Percentiles rank a stretch among this genome's conserved stretches.
Conservation (phyloP, 2,888 invertebrate species). For the Onthophagus sagittarius region DNA sequence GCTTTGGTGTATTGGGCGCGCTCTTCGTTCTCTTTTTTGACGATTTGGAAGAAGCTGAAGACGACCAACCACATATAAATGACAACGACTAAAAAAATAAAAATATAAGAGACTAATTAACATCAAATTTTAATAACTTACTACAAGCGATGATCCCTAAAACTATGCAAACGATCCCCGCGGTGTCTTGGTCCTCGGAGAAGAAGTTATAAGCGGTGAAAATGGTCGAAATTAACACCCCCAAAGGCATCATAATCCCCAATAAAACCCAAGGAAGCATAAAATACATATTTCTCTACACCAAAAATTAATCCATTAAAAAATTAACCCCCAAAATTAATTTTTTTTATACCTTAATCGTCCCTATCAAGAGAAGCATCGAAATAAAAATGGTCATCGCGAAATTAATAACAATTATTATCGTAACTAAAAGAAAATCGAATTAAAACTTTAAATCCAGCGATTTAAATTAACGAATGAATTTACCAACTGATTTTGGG, state of each 20-base stretch:
- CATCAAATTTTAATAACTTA: constrained; percentile 44
- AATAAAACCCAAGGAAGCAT: constrained; percentile 84
- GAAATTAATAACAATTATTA: constrained; percentile 74
- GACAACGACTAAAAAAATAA: constrained; percentile 63
- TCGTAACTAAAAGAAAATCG: constrained; percentile 59
- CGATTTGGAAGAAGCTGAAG: constrained; percentile 74
- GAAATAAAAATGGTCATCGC: constrained; percentile 81
- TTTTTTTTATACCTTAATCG: constrained; percentile 61
- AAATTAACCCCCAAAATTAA: neutral
- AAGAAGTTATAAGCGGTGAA: constrained; percentile 74
- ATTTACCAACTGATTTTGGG: constrained; percentile 62
- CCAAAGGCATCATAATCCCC: constrained; percentile 75
- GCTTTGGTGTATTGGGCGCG: constrained; percentile 72
- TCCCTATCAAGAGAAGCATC: constrained; percentile 68
- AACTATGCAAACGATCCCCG: constrained; percentile 59
- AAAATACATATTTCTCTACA: constrained; percentile 71
- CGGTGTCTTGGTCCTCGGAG: constrained; percentile 55
- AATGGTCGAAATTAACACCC: constrained; percentile 72
- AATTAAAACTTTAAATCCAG: constrained; percentile 26
- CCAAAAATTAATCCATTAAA: constrained; percentile 11
- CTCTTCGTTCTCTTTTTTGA: constrained; percentile 65
- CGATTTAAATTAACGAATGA: too few relatives aligned
- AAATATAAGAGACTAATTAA: constrained; percentile 40
- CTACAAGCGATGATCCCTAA: constrained; percentile 60
- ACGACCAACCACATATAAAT: constrained; percentile 81